Conservation (phyloP, 2,797 vertebrate species). For the Rhyacichthys aspro region DNA sequence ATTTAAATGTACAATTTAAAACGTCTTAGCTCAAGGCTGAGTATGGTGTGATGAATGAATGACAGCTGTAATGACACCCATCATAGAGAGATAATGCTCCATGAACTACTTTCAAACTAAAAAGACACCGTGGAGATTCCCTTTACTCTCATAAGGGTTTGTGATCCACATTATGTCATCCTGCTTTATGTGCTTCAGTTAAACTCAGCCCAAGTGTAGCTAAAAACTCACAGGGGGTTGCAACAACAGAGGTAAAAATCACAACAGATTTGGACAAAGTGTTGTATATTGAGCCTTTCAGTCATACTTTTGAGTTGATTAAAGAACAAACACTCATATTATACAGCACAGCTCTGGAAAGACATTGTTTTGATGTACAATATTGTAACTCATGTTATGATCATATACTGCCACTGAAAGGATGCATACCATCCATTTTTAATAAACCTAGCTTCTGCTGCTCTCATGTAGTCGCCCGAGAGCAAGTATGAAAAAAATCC, state of each 20-base stretch:
- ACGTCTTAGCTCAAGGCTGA: not conserved
- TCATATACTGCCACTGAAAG: constrained; percentile 11
- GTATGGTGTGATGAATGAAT: constrained; percentile 11
- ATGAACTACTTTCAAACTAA: constrained; percentile 7
- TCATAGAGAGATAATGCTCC: constrained; percentile 11
- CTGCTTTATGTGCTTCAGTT: constrained; percentile 6
- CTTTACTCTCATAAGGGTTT: not conserved
- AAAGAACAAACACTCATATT: constrained; percentile 20
- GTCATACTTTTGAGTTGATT: constrained; percentile 4
- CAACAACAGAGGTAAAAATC: constrained; percentile 30
- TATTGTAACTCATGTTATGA: constrained; percentile 14
- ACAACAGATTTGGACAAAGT: constrained; percentile 27
- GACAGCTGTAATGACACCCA: not conserved
- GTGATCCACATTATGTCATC: constrained; percentile 22
- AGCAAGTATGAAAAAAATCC: constrained; percentile 15
- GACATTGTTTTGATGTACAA: constrained; percentile 10
- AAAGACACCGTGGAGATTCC: constrained; percentile 11
- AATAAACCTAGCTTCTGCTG: constrained; percentile 2
- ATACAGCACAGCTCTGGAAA: constrained; percentile 7
- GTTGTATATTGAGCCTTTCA: constrained; percentile 14
- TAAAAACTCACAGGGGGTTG: constrained; percentile 23
- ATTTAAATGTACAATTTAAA: constrained; percentile 3
- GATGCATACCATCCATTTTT: constrained; percentile 31
- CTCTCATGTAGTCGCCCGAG: constrained; percentile 7
- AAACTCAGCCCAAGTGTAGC: constrained; percentile 11